A percentile compares a stretch with the other conserved stretches of the same genome.
Evolutionary conservation across 2,888 invertebrate genomes (phyloP).

Genomic region (Ryuthela nishihirai): DNA sequence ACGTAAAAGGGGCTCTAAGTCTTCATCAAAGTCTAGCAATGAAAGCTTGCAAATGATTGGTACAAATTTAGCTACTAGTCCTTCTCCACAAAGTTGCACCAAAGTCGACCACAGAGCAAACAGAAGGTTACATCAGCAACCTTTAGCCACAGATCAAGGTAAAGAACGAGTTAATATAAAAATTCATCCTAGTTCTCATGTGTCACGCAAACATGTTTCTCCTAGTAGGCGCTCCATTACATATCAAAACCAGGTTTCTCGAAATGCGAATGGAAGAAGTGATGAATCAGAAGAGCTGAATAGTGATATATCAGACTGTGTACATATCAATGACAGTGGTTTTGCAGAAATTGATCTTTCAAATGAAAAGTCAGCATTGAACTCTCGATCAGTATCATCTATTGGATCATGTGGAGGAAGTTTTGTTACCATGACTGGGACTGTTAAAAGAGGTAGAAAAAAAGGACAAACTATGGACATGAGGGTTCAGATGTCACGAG

Average conservation of each 20-base stretch:
- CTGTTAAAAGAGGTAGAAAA: constrained; percentile 67
- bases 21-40: constrained; percentile 27
- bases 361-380: constrained; percentile 31
- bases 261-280: constrained; percentile 22
- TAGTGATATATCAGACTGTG: constrained; percentile 27
- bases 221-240: constrained; percentile 17
- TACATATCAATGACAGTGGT: constrained; percentile 32
- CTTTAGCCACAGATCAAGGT: constrained; percentile 4
- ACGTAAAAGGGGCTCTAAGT: constrained; percentile 33
- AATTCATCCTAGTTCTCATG: constrained; percentile 12
- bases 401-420: constrained; percentile 39
- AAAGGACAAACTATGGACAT: constrained; percentile 69
- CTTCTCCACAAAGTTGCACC: constrained; percentile 15
- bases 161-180: constrained; percentile 16
- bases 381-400: constrained; percentile 29
- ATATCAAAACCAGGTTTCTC: constrained; percentile 23
- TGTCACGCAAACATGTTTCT: constrained; percentile 13
- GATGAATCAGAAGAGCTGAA: constrained; percentile 31
- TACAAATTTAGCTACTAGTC: constrained; percentile 6
- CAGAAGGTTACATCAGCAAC: constrained; percentile 26
- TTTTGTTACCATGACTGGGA: constrained; percentile 59
- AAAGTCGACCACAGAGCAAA: constrained; percentile 31
- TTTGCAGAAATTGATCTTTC: constrained; percentile 31
- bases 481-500: constrained; percentile 66
- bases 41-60: constrained; percentile 28